phyloP scores from a whole-genome alignment of 2,797 vertebrate genomes.

The Pelochelys cantorii region DNA sequence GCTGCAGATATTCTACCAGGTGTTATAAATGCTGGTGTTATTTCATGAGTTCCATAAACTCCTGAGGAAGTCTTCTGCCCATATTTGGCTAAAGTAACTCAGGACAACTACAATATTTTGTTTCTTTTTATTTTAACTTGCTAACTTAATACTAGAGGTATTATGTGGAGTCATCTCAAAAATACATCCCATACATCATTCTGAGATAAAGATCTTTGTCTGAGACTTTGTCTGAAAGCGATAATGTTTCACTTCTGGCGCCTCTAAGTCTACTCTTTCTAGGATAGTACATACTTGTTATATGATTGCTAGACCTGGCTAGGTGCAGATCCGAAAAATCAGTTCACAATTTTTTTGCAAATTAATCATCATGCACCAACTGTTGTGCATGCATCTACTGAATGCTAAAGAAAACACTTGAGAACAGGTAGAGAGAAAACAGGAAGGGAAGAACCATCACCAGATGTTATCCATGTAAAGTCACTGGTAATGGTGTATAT shows the following conservation, averaged over 20 bases:
- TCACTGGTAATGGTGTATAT: neutral
- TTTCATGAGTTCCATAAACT: constrained; percentile 36
- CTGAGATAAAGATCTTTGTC: constrained; percentile 77
- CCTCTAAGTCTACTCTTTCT: constrained; percentile 71
- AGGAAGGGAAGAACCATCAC: neutral
- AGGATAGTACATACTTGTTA: constrained; percentile 74
- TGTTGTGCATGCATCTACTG: neutral
- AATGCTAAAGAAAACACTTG: neutral
- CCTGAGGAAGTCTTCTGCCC: constrained; percentile 41
- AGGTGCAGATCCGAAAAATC: constrained; percentile 59
- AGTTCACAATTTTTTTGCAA: constrained; percentile 28
- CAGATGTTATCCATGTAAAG: neutral
- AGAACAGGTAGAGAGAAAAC: neutral
- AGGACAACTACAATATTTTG: constrained; percentile 50
- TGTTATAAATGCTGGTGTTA: constrained; percentile 38
- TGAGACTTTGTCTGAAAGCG: constrained; percentile 77
- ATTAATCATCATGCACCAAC: constrained; percentile 28
- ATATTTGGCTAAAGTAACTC: constrained; percentile 63
- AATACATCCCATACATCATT: constrained; percentile 76
- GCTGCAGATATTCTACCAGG: neutral
- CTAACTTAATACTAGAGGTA: constrained; percentile 75
- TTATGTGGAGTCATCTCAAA: constrained; percentile 76
- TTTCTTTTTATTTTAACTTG: constrained; percentile 57
- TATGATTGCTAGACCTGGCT: constrained; percentile 63
- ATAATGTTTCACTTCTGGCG: constrained; percentile 77